Conservation (phyloP, 2,113 vertebrate species). For the Oreocharis arfaki region DNA sequence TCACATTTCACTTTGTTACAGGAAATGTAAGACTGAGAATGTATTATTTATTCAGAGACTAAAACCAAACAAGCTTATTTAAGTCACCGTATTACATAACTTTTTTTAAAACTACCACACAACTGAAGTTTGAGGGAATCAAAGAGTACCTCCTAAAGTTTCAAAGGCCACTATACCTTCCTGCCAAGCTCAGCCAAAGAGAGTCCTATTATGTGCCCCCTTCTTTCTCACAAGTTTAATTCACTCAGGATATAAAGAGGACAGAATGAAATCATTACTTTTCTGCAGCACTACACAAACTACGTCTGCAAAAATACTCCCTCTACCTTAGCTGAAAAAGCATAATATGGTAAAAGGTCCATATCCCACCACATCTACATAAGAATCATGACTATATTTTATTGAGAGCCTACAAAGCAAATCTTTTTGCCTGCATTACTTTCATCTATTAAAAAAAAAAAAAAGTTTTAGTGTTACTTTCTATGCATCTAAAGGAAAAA, state of each 20-base stretch:
- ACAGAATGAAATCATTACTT: neutral
- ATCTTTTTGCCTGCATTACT: neutral
- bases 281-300: neutral
- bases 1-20: constrained; percentile 8
- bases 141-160: neutral
- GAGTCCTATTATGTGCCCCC: neutral
- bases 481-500: neutral
- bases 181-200: neutral
- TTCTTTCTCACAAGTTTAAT: neutral
- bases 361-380: neutral
- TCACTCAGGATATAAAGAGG: neutral
- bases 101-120: neutral
- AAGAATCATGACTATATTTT: neutral
- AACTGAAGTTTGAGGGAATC: neutral
- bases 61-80: constrained; percentile 8
- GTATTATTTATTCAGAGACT: neutral
- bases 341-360: neutral
- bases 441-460: neutral
- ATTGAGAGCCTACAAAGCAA: neutral
- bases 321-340: neutral
- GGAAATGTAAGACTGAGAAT: neutral
- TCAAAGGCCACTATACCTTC: neutral
- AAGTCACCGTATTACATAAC: neutral
- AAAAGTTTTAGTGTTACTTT: neutral
- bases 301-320: neutral